Evolutionary conservation across 2,888 invertebrate species (phyloP), one percentile per base, ranked within the genome.

Genomic region (Apodemia hepburni): DNA sequence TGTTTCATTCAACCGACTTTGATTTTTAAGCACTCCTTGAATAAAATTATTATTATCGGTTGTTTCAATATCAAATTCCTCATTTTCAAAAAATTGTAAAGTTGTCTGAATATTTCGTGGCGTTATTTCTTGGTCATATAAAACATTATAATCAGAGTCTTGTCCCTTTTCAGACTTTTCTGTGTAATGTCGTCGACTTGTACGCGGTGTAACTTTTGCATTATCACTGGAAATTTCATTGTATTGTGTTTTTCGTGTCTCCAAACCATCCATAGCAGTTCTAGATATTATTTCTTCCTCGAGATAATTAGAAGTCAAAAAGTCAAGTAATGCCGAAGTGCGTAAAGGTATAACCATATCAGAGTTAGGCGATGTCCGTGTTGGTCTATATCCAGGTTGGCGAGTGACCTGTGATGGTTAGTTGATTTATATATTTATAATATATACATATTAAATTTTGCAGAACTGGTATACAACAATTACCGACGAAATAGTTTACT

Each of bases 331-430:
- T 61, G 73, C 72, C 49, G 70, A 71, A 11, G 79, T 81, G 73
- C 81, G 76, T 18, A 72, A 71, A 7, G 82, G 81, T 51, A 68
- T 12, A 42, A 69, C 60, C 45, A 75, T 54, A 58, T 77, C 71
- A 27, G 70, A 47, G 45, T 70, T 58, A 17, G 70, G 59, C 9
- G 71, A 65, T 6, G 82, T 80, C 57, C 81, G 74, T 27, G 76
- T 71, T 60, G 81, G 79, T 60, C 64, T 64, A 15, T 63, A 42
- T 60, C 61, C 42, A 9, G 42, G n/a, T 57, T 61, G 54, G 45
- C 11, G 47, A 11, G 57, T 61, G 22, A 57, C 27, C 54, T 57
- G 29, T 29, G 12, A 57, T 5, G 9, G 3, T 18, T 51, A 12
- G 1, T 49, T 18, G 18, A 49, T 47, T 47, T 22, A 22, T 22